Evolutionary conservation across 2,888 invertebrate genomes (phyloP).

Genomic region (Sericinus montela): DNA sequence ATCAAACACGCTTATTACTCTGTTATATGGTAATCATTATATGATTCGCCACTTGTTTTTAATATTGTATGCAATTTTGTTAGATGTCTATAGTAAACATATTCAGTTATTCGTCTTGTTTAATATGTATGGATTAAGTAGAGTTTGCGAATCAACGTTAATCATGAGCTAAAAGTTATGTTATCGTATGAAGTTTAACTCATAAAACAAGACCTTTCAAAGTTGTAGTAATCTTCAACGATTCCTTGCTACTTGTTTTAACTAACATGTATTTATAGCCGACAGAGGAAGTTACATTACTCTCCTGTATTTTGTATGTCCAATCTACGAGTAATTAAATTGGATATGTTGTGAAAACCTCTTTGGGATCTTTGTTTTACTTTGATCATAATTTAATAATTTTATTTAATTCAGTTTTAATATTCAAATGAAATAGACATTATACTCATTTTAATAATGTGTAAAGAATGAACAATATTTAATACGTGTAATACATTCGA

Average conservation of each 20-base stretch:
- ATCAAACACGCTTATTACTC: too few relatives aligned
- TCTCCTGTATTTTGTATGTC: background rate
- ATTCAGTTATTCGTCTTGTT: background rate
- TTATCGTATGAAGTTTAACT: slow-evolving; percentile 18
- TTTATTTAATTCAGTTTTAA: too few relatives aligned
- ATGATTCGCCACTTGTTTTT: too few relatives aligned
- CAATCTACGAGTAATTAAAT: background rate
- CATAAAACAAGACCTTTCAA: slow-evolving; percentile 20
- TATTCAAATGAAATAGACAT: too few relatives aligned
- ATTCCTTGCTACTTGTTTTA: slow-evolving; percentile 9
- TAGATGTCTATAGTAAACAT: too few relatives aligned
- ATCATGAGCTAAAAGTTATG: slow-evolving; percentile 18
- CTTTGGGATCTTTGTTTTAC: too few relatives aligned
- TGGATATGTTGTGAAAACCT: background rate
- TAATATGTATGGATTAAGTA: slow-evolving; percentile 8
- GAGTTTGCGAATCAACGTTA: slow-evolving; percentile 14
- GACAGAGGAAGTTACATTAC: background rate
- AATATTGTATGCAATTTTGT: too few relatives aligned
- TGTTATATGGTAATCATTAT: too few relatives aligned
- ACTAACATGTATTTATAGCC: slow-evolving; percentile 6
- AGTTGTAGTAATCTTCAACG: slow-evolving; percentile 14
- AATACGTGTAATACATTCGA: too few relatives aligned
- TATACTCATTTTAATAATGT: too few relatives aligned
- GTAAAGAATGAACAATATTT: too few relatives aligned
- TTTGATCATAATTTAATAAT: too few relatives aligned